These are phyloP conservation scores for Drosophila guanche DNA, from an alignment of 1,140 invertebrate species.

Conservation along the genomic window DNA sequence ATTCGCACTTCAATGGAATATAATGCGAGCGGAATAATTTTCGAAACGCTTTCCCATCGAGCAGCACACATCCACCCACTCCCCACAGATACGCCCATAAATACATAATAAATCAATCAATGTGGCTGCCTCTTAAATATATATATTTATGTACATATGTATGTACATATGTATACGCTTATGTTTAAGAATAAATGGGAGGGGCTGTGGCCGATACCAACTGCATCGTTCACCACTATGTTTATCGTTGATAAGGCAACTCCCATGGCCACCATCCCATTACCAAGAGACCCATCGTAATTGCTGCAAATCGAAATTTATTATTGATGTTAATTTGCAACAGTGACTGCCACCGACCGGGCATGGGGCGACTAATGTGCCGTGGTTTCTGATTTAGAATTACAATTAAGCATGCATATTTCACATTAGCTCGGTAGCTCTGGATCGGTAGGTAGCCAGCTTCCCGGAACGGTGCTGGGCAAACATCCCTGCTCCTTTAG, in stretches of 20 bases:
- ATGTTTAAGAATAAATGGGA: slow-evolving; percentile 13
- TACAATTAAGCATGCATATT: slow-evolving; percentile 59
- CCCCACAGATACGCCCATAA: slow-evolving; percentile 9
- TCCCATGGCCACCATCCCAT: slow-evolving; percentile 2
- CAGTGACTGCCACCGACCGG: slow-evolving; percentile 29
- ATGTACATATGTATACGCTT: not conserved
- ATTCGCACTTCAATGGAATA: slow-evolving; percentile 30
- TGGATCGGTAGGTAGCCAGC: slow-evolving; percentile 10
- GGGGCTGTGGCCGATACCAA: slow-evolving; percentile 37
- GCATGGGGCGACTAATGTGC: slow-evolving; percentile 48
- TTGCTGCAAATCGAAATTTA: slow-evolving; percentile 77
- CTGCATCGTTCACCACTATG: slow-evolving; percentile 5
- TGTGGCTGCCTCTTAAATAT: slow-evolving; percentile 52
- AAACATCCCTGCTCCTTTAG: no score
- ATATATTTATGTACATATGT: not conserved
- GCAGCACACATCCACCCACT: slow-evolving; percentile 12
- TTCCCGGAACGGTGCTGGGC: not conserved
- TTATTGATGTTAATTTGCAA: slow-evolving; percentile 77
- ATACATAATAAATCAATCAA: slow-evolving; percentile 79
- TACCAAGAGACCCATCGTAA: slow-evolving; percentile 41
- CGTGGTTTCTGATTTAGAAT: slow-evolving; percentile 47
- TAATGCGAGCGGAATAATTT: slow-evolving; percentile 57
- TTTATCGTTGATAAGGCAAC: no score
- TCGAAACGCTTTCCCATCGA: slow-evolving; percentile 53
- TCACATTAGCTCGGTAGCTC: slow-evolving; percentile 41